Evolutionary conservation across 2,888 invertebrate genomes (phyloP), one percentile per base, ranked within the genome.

Genomic region (Nomada ferruginata): DNA sequence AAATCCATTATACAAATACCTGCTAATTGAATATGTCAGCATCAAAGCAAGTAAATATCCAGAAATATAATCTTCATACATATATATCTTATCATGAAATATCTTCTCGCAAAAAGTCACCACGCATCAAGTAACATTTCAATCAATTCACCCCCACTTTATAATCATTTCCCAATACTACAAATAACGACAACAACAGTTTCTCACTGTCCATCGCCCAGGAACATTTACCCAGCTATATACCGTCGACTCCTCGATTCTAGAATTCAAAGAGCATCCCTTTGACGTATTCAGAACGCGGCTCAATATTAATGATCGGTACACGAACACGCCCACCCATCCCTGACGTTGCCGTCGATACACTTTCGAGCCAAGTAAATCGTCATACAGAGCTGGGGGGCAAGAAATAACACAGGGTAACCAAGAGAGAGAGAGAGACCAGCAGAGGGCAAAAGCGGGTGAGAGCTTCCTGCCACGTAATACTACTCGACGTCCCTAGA

Each of bases 401-500:
- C 53, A 13, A 20, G 23, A 57, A 18, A 13, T n/a, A 53, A 29
- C 15, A 15, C 53, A 3, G 15, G 18, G 3, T 11, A 66, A 29
- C 20, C 36, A 20, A 70, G 29, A 13, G n/a, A 20, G 29, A 13
- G n/a, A 20, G 26, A 44, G 70, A 47, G 60, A 60, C 20, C 23
- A 60, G 59, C 47, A 74, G 47, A 76, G 59, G 26, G 29, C 65
- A 15, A 52, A 29, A 20, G 66, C 57, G 79, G 75, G 80, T 60
- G 80, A 71, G 83, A 69, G 69, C 47, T 65, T 63, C 64, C 77
- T 83, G 77, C 81, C 81, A 79, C 85, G 87, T 87, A 89, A 89
- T 84, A 81, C 88, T 87, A 88, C 88, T 91, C 89, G 85, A 87
- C 86, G 87, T 89, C 89, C 88, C 90, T 89, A 90, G 89, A 91